phyloP scores from a whole-genome alignment of 2,113 vertebrate species.

The Passer montanus region DNA sequence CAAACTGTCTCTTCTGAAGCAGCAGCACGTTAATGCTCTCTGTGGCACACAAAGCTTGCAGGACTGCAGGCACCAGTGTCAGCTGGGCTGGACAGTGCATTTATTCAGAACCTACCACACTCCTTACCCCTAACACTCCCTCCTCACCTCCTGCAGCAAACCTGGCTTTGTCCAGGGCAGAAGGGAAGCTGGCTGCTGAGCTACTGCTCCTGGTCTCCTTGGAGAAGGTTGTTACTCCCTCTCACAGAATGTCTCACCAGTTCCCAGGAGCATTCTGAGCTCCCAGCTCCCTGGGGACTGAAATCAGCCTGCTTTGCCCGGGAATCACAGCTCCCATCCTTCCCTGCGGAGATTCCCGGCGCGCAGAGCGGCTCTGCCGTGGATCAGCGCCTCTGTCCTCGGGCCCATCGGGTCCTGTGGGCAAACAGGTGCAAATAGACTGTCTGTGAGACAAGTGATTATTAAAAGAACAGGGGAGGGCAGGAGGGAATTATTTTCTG shows the following conservation, averaged over 20 bases:
- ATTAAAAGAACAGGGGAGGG: constrained; percentile 44
- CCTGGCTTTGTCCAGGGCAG: not conserved
- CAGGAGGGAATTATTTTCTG: constrained; percentile 12
- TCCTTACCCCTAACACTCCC: not conserved
- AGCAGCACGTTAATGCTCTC: not conserved
- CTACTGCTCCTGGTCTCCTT: not conserved
- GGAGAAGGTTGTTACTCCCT: not conserved
- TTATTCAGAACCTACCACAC: not conserved
- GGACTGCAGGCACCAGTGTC: not conserved
- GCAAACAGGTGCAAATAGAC: constrained; percentile 62
- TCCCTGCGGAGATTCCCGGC: accelerated
- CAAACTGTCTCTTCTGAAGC: not conserved
- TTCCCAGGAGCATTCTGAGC: not conserved
- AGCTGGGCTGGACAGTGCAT: not conserved
- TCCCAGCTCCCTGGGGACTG: accelerated
- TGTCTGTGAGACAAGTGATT: constrained; percentile 36
- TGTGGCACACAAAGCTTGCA: not conserved
- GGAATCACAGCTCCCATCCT: not conserved
- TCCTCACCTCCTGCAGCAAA: not conserved
- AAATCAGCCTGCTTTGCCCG: not conserved
- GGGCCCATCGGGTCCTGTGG: not conserved
- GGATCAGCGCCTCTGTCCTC: not conserved
- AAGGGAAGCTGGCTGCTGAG: not conserved
- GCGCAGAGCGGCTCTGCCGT: accelerated
- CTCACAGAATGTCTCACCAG: not conserved